phyloP scores from a whole-genome alignment of 2,113 vertebrate species.

The Seriola dumerili region DNA sequence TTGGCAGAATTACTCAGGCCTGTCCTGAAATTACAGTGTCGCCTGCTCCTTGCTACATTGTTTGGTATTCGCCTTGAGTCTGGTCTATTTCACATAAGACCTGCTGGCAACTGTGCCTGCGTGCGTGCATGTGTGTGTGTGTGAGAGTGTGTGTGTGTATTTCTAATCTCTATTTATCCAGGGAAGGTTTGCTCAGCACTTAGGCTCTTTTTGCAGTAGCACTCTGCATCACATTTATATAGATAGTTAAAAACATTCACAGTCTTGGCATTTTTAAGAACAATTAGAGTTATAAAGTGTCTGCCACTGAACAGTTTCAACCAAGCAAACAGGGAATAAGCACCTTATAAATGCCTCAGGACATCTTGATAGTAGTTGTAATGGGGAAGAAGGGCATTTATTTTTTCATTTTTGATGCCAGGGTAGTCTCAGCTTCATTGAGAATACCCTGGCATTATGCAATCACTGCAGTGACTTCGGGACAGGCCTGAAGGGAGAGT shows the following conservation, averaged over 20 bases:
- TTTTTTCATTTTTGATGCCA: constrained; percentile 6
- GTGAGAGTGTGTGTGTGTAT: not conserved
- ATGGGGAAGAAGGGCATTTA: constrained; percentile 1
- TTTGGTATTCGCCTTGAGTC: constrained; percentile 50
- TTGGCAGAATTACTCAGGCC: constrained; percentile 51
- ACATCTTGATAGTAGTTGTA: constrained; percentile 17
- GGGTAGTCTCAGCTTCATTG: not conserved
- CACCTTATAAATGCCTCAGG: constrained; percentile 29
- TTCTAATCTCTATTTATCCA: constrained; percentile 72
- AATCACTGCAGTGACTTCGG: constrained; percentile 31
- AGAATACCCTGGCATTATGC: constrained; percentile 20
- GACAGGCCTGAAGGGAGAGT: constrained; percentile 23
- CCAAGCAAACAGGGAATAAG: constrained; percentile 37
- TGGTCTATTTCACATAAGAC: constrained; percentile 57
- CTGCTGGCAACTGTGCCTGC: constrained; percentile 27
- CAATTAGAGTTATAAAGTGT: constrained; percentile 39
- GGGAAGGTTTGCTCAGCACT: constrained; percentile 68
- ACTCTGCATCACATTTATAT: constrained; percentile 28
- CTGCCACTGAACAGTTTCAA: constrained; percentile 37
- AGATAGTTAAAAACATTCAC: constrained; percentile 50
- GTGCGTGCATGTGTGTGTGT: constrained; percentile 2
- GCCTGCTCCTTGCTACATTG: constrained; percentile 36
- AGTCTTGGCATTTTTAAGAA: constrained; percentile 37
- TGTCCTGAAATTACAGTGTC: constrained; percentile 51
- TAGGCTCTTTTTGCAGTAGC: constrained; percentile 40